Conservation (phyloP, 1,140 invertebrate genomes). For the Phocides pigmalion region DNA sequence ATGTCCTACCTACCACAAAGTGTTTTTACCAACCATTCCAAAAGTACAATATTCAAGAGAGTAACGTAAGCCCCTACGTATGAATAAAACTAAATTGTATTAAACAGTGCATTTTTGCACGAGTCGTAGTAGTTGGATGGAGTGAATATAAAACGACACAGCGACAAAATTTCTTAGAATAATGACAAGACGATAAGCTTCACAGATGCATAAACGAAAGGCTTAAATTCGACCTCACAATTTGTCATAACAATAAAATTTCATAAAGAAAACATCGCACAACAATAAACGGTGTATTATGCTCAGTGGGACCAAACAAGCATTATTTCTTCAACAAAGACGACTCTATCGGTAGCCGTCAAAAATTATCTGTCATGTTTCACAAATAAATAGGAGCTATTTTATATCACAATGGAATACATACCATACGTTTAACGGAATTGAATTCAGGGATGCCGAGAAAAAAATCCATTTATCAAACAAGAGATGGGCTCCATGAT, state of each 20-base stretch:
- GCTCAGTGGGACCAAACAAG: slow-evolving; percentile 62
- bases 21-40: too few relatives aligned
- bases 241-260: slow-evolving; percentile 77
- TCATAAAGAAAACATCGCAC: slow-evolving; percentile 74
- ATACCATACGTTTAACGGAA: slow-evolving; percentile 52
- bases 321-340: slow-evolving; percentile 70
- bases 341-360: slow-evolving; percentile 73
- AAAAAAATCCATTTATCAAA: slow-evolving; percentile 78
- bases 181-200: slow-evolving; percentile 31
- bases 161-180: slow-evolving; percentile 2
- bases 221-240: slow-evolving; percentile 68
- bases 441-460: slow-evolving; percentile 61
- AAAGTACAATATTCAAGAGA: too few relatives aligned
- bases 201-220: slow-evolving; percentile 62
- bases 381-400: slow-evolving; percentile 77
- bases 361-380: slow-evolving; percentile 74
- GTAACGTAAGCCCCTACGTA: too few relatives aligned
- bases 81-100: too few relatives aligned
- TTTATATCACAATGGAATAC: slow-evolving; percentile 72
- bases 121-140: too few relatives aligned
- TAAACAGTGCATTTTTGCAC: too few relatives aligned
- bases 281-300: slow-evolving; percentile 65
- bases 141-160: background rate
- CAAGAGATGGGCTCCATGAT: slow-evolving; percentile 64
- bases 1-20: too few relatives aligned